These are phyloP conservation scores for Engraulis encrasicolus DNA, from an alignment of 2,113 vertebrate species.

Conservation along the genomic window DNA sequence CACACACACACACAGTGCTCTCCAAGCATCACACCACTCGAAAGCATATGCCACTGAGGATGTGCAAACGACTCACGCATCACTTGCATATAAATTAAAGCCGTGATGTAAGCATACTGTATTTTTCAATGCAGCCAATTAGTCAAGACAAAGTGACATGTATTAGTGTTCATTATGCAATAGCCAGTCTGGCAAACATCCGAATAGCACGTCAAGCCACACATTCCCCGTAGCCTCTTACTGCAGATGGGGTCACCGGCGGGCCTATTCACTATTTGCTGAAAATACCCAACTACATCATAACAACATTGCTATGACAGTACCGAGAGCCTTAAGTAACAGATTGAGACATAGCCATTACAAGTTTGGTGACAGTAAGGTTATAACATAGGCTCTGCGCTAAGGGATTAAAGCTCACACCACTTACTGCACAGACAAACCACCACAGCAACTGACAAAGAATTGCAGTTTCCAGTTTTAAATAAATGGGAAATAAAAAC, in stretches of 20 bases:
- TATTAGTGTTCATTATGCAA: neutral
- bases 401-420: neutral
- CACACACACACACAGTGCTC: slow-evolving; percentile 24
- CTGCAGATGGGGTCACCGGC: no score
- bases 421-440: neutral
- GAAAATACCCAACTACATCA: no score
- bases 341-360: no score
- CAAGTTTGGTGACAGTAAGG: no score
- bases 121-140: neutral
- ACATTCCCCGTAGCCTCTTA: no score
- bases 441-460: no score
- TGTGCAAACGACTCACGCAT: neutral
- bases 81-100: neutral
- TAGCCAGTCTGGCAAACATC: neutral
- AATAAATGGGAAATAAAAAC: neutral
- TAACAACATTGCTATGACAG: no score
- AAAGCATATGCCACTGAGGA: neutral
- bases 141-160: neutral
- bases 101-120: neutral
- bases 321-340: no score
- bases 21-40: neutral
- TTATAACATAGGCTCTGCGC: no score
- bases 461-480: neutral
- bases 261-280: no score
- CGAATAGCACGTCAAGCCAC: neutral